phyloP scores from a whole-genome alignment of 2,888 invertebrate genomes.

The Parthenolecanium corni region DNA sequence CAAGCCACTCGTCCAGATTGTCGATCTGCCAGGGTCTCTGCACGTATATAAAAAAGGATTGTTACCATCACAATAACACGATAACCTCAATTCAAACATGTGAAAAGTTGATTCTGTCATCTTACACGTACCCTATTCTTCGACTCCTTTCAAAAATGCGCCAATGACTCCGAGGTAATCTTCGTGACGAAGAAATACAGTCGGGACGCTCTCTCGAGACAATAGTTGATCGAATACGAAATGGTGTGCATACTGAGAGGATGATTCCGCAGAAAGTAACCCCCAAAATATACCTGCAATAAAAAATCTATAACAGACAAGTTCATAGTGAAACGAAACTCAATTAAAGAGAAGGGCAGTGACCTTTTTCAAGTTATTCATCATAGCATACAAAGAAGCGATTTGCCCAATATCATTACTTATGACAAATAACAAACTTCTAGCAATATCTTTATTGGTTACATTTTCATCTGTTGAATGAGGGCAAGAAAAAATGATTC shows the following conservation, averaged over 20 bases:
- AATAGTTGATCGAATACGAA: slow-evolving; percentile 54
- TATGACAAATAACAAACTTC: slow-evolving; percentile 52
- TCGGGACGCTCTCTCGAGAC: slow-evolving; percentile 53
- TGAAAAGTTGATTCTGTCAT: background rate
- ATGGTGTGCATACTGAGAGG: slow-evolving; percentile 58
- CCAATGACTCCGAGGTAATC: slow-evolving; percentile 59
- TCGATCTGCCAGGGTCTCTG: slow-evolving; percentile 86
- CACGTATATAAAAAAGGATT: no score
- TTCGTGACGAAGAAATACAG: slow-evolving; percentile 56
- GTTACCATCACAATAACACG: slow-evolving; percentile 39
- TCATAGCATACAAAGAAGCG: slow-evolving; percentile 53
- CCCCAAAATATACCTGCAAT: slow-evolving; percentile 52
- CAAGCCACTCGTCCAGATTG: slow-evolving; percentile 70
- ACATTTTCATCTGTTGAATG: slow-evolving; percentile 36
- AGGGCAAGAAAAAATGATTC: background rate
- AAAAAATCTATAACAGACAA: background rate
- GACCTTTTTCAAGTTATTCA: slow-evolving; percentile 46
- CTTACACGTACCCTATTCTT: slow-evolving; percentile 42
- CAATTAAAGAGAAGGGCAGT: background rate
- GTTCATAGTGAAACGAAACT: background rate
- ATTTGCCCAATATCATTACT: slow-evolving; percentile 62
- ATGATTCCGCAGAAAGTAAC: slow-evolving; percentile 56
- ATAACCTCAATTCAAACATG: background rate
- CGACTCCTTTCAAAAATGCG: slow-evolving; percentile 53
- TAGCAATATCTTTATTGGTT: slow-evolving; percentile 49